These are phyloP conservation scores for Liasis olivaceus DNA, from an alignment of 2,797 vertebrate species.

Conservation along the genomic window DNA sequence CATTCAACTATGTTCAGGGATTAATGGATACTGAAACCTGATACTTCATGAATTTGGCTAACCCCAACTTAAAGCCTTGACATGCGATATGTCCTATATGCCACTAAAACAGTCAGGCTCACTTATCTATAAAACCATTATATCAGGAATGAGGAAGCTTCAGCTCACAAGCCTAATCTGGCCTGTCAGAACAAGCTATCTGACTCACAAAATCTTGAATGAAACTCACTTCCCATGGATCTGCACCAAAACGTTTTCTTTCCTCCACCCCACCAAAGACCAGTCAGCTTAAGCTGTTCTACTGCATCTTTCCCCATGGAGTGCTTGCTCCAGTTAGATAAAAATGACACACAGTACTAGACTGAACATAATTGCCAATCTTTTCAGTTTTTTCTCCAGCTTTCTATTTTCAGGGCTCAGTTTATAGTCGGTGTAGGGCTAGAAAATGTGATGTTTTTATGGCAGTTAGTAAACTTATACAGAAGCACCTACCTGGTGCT, in stretches of 20 bases:
- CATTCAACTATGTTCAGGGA: neutral
- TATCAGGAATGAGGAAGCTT: neutral
- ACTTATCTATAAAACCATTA: neutral
- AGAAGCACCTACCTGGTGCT: constrained; percentile 75
- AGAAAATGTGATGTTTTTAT: neutral
- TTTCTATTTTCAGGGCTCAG: neutral
- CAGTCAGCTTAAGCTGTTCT: neutral
- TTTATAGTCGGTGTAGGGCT: neutral
- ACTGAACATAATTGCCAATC: neutral
- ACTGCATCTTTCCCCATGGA: neutral
- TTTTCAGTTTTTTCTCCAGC: neutral
- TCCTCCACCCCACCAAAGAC: neutral
- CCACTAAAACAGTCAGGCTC: neutral
- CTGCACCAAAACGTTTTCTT: neutral
- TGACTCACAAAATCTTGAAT: neutral
- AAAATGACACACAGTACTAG: neutral
- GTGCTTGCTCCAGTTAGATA: neutral
- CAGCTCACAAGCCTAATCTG: neutral
- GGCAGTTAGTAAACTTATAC: neutral
- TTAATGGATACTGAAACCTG: neutral
- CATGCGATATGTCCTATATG: neutral
- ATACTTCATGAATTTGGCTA: neutral
- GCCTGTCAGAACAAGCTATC: neutral
- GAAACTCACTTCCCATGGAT: neutral
- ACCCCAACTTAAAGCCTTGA: neutral